Conservation (phyloP, 2,888 invertebrate genomes). For the Rhimphoctona megacephalus region DNA sequence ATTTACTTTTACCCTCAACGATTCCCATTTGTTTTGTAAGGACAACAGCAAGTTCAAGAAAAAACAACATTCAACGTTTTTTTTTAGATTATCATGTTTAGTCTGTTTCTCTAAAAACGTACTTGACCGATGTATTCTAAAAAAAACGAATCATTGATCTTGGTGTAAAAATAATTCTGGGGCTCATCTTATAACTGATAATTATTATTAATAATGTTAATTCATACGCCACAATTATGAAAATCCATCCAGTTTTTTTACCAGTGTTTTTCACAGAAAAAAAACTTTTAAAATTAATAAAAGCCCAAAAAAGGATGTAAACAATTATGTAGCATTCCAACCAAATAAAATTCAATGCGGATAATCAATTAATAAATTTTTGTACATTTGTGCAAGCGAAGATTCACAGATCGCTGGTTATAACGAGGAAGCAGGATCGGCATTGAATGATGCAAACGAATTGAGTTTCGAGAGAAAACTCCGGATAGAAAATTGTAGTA, state of each 20-base stretch:
- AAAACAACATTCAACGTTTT: too few relatives aligned
- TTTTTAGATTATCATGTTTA: too few relatives aligned
- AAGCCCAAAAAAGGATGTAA: not conserved
- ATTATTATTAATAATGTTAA: too few relatives aligned
- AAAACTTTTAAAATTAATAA: not conserved
- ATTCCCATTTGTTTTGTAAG: not conserved
- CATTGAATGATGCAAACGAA: not conserved
- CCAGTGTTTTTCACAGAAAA: too few relatives aligned
- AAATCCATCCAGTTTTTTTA: not conserved
- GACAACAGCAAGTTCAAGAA: not conserved
- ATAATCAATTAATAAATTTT: not conserved
- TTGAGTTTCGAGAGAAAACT: slow-evolving; percentile 16
- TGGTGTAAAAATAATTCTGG: too few relatives aligned
- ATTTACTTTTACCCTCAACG: not conserved
- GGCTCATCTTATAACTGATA: too few relatives aligned
- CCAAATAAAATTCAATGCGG: not conserved
- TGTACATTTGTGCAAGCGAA: not conserved
- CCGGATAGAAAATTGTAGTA: slow-evolving; percentile 1
- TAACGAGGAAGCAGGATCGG: not conserved
- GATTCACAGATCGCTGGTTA: not conserved
- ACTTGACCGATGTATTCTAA: too few relatives aligned
- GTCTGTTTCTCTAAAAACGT: too few relatives aligned
- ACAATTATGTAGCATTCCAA: not conserved
- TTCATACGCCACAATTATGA: too few relatives aligned
- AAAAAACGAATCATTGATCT: too few relatives aligned